These are phyloP conservation scores for Illadopsis cleaveri DNA, from an alignment of 2,113 vertebrate genomes.

Conservation along the genomic window DNA sequence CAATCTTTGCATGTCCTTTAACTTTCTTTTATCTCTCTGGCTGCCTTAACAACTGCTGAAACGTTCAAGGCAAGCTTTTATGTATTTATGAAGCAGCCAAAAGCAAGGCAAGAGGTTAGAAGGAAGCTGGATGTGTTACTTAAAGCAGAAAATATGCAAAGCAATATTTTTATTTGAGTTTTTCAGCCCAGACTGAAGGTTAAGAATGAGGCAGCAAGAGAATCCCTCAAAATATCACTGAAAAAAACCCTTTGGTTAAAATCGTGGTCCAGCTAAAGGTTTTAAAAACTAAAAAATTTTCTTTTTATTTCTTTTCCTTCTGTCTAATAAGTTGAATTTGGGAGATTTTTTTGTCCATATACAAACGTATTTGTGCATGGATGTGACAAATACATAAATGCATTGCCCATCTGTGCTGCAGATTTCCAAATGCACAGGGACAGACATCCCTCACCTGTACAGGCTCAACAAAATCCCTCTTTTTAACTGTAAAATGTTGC, in stretches of 20 bases:
- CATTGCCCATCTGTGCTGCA: accelerated
- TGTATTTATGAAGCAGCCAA: not conserved
- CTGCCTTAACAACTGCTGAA: not conserved
- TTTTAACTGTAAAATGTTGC: not conserved
- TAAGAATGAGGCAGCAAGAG: not conserved
- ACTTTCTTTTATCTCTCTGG: not conserved
- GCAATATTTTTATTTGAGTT: not conserved
- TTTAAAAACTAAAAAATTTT: not conserved
- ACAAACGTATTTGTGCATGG: accelerated
- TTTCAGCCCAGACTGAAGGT: not conserved
- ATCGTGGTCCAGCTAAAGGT: not conserved
- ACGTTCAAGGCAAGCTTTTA: not conserved
- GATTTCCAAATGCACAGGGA: not conserved
- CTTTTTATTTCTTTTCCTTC: not conserved
- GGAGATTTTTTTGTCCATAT: too few relatives aligned
- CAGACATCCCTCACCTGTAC: not conserved
- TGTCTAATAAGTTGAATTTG: not conserved
- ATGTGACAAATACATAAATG: not conserved
- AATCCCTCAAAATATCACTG: not conserved
- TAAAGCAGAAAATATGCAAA: not conserved
- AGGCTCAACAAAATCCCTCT: not conserved
- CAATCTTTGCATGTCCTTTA: not conserved
- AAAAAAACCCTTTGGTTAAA: not conserved
- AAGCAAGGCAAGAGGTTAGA: not conserved
- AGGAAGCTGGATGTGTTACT: not conserved